phyloP scores from a whole-genome alignment of 2,113 vertebrate genomes.

The Eudyptes chrysolophus region DNA sequence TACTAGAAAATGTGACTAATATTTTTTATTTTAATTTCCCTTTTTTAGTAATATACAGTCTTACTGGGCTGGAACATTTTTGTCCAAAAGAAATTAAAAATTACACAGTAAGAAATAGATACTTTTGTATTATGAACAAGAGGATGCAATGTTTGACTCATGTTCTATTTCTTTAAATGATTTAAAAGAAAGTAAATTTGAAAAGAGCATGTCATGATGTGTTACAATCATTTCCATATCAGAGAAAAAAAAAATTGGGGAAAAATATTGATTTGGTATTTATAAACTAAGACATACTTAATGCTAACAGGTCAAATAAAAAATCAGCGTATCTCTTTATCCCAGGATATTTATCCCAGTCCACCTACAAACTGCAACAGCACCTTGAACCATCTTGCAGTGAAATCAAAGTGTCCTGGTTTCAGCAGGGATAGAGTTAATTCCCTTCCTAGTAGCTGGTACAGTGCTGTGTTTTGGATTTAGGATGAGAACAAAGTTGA shows the following conservation, averaged over 20 bases:
- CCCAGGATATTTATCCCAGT: neutral
- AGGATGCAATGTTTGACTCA: neutral
- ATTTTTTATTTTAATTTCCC: neutral
- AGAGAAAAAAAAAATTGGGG: neutral
- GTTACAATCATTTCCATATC: neutral
- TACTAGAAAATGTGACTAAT: neutral
- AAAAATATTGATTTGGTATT: neutral
- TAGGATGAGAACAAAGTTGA: too few species aligned
- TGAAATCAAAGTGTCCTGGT: neutral
- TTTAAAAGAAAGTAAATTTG: neutral
- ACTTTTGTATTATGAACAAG: neutral
- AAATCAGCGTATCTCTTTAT: neutral
- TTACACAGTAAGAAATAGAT: neutral
- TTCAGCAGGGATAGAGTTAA: too few species aligned
- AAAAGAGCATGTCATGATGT: neutral
- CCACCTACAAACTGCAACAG: neutral
- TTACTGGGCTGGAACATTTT: neutral
- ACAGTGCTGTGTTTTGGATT: too few species aligned
- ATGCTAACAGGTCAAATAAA: neutral
- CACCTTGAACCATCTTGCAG: neutral
- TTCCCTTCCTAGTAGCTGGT: too few species aligned
- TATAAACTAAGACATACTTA: neutral
- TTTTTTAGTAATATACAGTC: neutral
- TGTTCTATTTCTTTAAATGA: neutral
- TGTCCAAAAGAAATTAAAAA: neutral